Conservation (phyloP, 2,113 vertebrate genomes). For the Ochotona princeps region DNA sequence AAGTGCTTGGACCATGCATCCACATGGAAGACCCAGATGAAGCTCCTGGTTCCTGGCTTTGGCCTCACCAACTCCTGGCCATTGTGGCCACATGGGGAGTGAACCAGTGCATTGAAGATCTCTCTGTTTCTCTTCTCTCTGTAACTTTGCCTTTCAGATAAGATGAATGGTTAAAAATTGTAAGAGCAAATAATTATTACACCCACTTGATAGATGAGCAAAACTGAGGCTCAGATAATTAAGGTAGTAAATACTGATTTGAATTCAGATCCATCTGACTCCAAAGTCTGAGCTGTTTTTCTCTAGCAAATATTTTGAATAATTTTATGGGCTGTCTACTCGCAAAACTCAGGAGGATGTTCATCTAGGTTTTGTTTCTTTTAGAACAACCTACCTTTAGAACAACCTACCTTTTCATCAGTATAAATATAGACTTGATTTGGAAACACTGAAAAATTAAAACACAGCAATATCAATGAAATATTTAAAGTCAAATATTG, state of each 20-base stretch:
- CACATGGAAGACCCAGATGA: too few relatives aligned
- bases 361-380: neutral
- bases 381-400: neutral
- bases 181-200: neutral
- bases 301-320: neutral
- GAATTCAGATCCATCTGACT: neutral
- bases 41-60: too few relatives aligned
- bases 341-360: neutral
- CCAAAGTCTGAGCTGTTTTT: neutral
- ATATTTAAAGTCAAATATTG: constrained; percentile 10
- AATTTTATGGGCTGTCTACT: neutral
- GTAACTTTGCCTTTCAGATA: too few relatives aligned
- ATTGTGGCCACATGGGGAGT: too few relatives aligned
- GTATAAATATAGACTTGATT: neutral
- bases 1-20: too few relatives aligned
- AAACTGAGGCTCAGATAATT: neutral
- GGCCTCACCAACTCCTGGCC: too few relatives aligned
- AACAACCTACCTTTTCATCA: neutral
- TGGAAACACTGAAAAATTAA: constrained; percentile 31
- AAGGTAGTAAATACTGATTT: neutral
- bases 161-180: neutral
- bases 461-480: neutral
- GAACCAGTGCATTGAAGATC: too few relatives aligned
- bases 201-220: neutral
- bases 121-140: too few relatives aligned